These are phyloP conservation scores for Microcebus lehilahytsara DNA, from an alignment of 2,113 vertebrate species.

Conservation along the genomic window DNA sequence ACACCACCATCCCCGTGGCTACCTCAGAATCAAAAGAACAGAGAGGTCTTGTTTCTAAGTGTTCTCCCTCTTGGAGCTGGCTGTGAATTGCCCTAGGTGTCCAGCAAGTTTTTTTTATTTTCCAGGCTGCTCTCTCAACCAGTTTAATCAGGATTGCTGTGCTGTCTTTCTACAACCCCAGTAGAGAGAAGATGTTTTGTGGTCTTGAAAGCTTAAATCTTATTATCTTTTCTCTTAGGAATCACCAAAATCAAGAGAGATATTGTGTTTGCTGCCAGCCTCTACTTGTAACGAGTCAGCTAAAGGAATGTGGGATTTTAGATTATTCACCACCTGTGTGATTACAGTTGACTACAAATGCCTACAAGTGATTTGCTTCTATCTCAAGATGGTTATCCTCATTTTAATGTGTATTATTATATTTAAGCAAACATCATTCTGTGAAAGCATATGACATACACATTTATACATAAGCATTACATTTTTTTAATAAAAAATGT, in stretches of 20 bases:
- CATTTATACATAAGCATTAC: conserved; percentile 90
- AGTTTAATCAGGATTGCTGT: background rate
- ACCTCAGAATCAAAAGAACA: background rate
- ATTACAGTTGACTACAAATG: background rate
- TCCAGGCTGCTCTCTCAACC: background rate
- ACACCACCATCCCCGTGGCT: background rate
- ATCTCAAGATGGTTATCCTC: conserved; percentile 67
- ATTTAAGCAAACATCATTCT: conserved; percentile 78
- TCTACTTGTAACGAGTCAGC: conserved; percentile 89
- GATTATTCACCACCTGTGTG: conserved; percentile 11
- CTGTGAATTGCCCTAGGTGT: background rate
- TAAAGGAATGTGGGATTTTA: background rate
- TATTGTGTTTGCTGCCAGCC: conserved; percentile 98
- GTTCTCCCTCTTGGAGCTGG: background rate
- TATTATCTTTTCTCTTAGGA: conserved; percentile 82
- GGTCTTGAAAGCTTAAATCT: background rate
- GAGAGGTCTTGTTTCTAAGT: background rate
- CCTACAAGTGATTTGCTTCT: conserved; percentile 1
- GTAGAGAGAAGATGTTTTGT: background rate
- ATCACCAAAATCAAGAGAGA: conserved; percentile 99
- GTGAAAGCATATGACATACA: conserved; percentile 83
- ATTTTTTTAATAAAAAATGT: conserved; percentile 90
- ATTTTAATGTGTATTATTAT: conserved; percentile 79
- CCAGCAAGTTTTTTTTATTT: background rate
- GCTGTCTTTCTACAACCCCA: background rate